These are phyloP conservation scores for Drosophila suboccidentalis DNA, from an alignment of 2,888 invertebrate species.

Conservation along the genomic window DNA sequence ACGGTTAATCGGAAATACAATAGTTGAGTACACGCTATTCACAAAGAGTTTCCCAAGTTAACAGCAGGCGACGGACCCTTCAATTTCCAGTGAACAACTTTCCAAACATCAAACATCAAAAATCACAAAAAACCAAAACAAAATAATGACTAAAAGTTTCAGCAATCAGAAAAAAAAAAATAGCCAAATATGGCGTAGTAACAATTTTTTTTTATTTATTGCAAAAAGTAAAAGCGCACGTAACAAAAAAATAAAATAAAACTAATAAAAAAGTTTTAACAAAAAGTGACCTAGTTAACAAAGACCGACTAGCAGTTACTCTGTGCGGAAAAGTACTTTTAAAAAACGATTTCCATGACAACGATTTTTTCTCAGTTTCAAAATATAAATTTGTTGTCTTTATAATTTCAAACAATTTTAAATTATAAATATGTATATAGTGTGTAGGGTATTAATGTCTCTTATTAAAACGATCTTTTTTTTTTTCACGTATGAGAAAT, in stretches of 20 bases:
- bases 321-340: neutral
- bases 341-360: neutral
- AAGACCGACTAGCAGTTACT: neutral
- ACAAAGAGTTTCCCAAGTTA: constrained; percentile 25
- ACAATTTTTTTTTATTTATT: constrained; percentile 48
- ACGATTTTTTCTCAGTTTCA: neutral
- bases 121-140: constrained; percentile 22
- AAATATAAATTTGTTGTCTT: neutral
- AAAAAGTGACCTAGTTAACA: constrained; percentile 2
- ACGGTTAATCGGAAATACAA: constrained; percentile 1
- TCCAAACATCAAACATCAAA: constrained; percentile 45
- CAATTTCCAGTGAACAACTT: constrained; percentile 62
- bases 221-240: constrained; percentile 72
- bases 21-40: constrained; percentile 31
- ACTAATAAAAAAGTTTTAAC: constrained; percentile 1
- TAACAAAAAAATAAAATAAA: constrained; percentile 20
- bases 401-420: neutral
- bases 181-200: constrained; percentile 23
- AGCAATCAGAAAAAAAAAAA: constrained; percentile 21
- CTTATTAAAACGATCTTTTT: neutral
- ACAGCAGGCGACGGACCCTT: constrained; percentile 45
- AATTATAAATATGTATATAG: neutral
- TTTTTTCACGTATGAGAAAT: neutral
- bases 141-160: constrained; percentile 17
- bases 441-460: neutral